Percentiles rank a stretch among this genome's conserved stretches.
Evolutionary conservation across 1,140 invertebrate species (phyloP).

Genomic region (Pseudachorutes palmiensis): DNA sequence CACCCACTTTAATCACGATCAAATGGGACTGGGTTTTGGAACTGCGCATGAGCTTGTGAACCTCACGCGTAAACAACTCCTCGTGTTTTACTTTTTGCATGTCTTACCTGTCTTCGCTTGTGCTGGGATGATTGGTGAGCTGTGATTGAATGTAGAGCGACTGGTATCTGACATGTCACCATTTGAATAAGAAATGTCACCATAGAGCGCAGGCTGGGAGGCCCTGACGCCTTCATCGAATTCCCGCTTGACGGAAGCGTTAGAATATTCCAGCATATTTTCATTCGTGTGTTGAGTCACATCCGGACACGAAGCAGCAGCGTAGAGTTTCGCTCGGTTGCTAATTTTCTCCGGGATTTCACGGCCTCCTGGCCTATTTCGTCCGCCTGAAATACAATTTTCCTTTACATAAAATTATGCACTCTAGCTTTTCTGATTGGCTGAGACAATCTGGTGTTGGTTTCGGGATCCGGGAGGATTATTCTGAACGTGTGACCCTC

Average conservation of each 20-base stretch:
- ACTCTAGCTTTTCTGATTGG: neutral
- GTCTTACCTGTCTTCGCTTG: neutral
- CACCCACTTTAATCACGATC: no score
- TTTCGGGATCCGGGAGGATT: neutral
- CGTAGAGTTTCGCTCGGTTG: constrained; percentile 32
- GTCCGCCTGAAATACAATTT: constrained; percentile 23
- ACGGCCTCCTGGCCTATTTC: constrained; percentile 11
- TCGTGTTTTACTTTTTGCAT: no score
- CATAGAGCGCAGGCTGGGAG: constrained; percentile 2
- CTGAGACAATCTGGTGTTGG: neutral
- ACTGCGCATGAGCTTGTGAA: no score
- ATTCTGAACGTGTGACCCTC: neutral
- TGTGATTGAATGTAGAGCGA: no score
- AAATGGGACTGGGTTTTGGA: no score
- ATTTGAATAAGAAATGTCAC: no score
- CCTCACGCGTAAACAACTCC: no score
- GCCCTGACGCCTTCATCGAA: neutral
- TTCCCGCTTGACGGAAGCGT: neutral
- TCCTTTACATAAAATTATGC: neutral
- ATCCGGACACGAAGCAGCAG: constrained; percentile 32
- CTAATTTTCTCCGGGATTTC: constrained; percentile 1
- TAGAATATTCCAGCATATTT: neutral
- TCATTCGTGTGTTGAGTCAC: constrained; percentile 26
- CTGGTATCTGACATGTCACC: no score
- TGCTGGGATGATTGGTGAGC: no score